These are phyloP conservation scores for Lathamus discolor DNA, from an alignment of 2,113 vertebrate species.

Conservation along the genomic window DNA sequence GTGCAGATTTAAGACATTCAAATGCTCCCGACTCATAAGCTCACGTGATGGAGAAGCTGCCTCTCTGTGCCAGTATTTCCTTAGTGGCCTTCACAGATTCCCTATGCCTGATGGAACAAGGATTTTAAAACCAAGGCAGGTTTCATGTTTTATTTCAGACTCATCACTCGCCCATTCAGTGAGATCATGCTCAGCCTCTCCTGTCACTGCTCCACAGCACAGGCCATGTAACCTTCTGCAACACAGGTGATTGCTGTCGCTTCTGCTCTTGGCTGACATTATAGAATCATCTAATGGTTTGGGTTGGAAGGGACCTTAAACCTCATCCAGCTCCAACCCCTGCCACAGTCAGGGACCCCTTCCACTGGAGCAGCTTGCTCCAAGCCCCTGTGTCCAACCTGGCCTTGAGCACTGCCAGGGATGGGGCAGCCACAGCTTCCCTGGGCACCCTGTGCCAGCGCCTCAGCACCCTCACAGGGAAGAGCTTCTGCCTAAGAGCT, in stretches of 20 bases:
- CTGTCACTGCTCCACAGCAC: not conserved
- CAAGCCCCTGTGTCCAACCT: not conserved
- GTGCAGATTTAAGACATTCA: not conserved
- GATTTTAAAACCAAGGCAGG: not conserved
- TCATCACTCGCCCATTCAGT: not conserved
- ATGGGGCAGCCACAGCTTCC: too few relatives aligned
- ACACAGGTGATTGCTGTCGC: not conserved
- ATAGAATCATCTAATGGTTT: not conserved
- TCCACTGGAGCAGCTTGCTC: not conserved
- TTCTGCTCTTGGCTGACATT: not conserved
- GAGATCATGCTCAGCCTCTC: slow-evolving; percentile 24
- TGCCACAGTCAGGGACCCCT: not conserved
- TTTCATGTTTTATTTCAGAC: slow-evolving; percentile 34
- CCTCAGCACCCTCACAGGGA: too few relatives aligned
- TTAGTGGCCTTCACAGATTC: not conserved
- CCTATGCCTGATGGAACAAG: slow-evolving; percentile 2
- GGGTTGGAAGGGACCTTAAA: not conserved
- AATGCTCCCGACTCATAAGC: not conserved
- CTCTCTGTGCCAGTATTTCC: not conserved
- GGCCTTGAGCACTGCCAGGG: too few relatives aligned
- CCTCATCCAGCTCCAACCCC: not conserved
- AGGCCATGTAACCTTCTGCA: not conserved
- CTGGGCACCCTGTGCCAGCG: too few relatives aligned
- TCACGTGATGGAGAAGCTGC: not conserved
- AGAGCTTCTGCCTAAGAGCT: too few relatives aligned